A percentile compares a stretch with the other conserved stretches of the same genome.
These are phyloP conservation scores for Tineola bisselliella DNA, from an alignment of 2,888 invertebrate genomes.

Conservation along the genomic window DNA sequence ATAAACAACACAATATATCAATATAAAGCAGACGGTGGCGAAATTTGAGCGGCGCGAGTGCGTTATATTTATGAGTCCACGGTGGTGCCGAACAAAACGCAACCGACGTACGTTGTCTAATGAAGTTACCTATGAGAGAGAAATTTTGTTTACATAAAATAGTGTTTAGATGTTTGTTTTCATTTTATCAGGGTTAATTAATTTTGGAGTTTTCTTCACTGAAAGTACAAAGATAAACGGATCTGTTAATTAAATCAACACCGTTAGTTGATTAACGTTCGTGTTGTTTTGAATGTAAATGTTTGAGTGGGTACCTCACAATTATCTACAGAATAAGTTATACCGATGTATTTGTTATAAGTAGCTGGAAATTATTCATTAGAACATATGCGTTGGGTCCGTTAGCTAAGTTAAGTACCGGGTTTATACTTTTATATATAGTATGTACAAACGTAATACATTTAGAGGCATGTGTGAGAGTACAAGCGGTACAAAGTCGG, in stretches of 20 bases:
- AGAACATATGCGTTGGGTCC: not conserved
- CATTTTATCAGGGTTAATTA: not conserved
- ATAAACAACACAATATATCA: constrained; percentile 70
- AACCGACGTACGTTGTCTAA: constrained; percentile 21
- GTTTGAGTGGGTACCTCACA: not conserved
- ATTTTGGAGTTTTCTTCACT: not conserved
- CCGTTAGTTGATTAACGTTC: not conserved
- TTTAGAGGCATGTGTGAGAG: not conserved
- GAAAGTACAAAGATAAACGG: not conserved
- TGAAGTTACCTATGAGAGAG: constrained; percentile 23
- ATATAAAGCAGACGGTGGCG: constrained; percentile 68
- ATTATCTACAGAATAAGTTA: not conserved
- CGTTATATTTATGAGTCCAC: constrained; percentile 55
- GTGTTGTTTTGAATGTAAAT: not conserved
- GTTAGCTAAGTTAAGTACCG: not conserved
- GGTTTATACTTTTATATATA: not conserved
- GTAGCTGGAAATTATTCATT: not conserved
- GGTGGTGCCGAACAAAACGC: constrained; percentile 20
- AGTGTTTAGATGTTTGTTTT: not conserved
- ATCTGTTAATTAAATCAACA: not conserved
- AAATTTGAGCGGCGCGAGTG: constrained; percentile 64
- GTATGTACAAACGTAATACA: not conserved
- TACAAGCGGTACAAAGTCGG: not conserved
- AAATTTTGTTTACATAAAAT: not conserved
- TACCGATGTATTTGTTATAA: not conserved